phyloP scores from a whole-genome alignment of 2,113 vertebrate species.

The Phyllopteryx taeniolatus region DNA sequence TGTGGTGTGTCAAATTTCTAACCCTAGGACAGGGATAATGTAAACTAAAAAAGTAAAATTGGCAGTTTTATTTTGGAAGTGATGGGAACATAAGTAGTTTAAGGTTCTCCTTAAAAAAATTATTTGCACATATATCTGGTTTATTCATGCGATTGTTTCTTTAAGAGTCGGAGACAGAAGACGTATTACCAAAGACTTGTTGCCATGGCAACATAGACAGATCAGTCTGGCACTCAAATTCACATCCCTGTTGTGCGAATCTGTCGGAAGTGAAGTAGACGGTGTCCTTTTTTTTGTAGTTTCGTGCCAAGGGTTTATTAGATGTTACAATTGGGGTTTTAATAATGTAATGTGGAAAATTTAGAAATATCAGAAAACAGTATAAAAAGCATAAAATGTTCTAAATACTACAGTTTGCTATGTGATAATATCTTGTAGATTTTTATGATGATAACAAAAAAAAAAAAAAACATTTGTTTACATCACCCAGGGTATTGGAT shows the following conservation, averaged over 20 bases:
- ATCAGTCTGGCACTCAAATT: conserved; percentile 13
- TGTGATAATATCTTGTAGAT: background rate
- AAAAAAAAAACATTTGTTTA: no score
- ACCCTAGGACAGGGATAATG: conserved; percentile 44
- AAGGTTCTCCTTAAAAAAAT: conserved; percentile 3
- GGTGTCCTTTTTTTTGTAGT: background rate
- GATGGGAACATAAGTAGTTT: conserved; percentile 35
- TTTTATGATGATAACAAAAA: background rate
- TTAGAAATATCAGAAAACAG: background rate
- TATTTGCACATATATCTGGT: background rate
- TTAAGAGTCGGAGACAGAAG: conserved; percentile 9
- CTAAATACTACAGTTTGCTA: background rate
- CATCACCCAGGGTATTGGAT: no score
- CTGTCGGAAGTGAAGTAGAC: background rate
- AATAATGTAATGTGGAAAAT: background rate
- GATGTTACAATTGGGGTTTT: background rate
- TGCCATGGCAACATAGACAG: conserved; percentile 29
- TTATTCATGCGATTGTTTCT: conserved; percentile 13
- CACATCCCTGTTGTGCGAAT: conserved; percentile 9
- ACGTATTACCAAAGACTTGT: conserved; percentile 19
- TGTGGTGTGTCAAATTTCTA: background rate
- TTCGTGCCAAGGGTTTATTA: background rate
- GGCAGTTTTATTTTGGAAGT: conserved; percentile 35
- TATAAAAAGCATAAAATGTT: background rate
- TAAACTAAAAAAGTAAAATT: conserved; percentile 43